Evolutionary conservation across 2,113 vertebrate genomes (phyloP).

Genomic region (Colistium nudipinnis): DNA sequence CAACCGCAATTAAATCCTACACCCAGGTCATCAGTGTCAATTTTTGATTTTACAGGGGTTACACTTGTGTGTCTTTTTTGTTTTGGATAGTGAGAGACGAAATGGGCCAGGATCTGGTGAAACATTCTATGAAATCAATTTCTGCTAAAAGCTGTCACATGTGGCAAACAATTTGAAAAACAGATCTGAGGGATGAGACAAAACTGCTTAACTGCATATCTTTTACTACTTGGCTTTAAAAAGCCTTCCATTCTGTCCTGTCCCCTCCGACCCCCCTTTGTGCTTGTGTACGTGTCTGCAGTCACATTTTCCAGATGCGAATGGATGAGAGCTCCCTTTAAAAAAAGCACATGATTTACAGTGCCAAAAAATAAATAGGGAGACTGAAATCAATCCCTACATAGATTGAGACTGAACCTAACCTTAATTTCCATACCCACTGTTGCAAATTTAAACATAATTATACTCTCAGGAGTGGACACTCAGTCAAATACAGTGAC

Average conservation of each 20-base stretch:
- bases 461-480: neutral
- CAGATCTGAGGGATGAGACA: slow-evolving; percentile 13
- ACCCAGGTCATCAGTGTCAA: neutral
- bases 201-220: slow-evolving; percentile 13
- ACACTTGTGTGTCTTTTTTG: neutral
- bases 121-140: neutral
- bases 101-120: neutral
- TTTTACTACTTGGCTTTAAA: slow-evolving; percentile 44
- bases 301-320: slow-evolving; percentile 29
- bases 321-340: neutral
- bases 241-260: slow-evolving; percentile 9
- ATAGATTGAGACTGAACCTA: neutral
- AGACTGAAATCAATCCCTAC: slow-evolving; percentile 1
- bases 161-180: neutral
- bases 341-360: neutral
- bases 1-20: neutral
- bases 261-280: neutral
- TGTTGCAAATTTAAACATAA: slow-evolving; percentile 17
- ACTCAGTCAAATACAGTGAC: slow-evolving; percentile 6
- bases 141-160: accelerated
- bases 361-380: neutral
- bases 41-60: neutral
- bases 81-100: neutral
- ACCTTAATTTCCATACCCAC: neutral
- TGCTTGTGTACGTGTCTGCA: slow-evolving; percentile 45